Evolutionary conservation across 1,140 invertebrate species (phyloP), one percentile per base, ranked within the genome.

Genomic region (Penaeus chinensis): DNA sequence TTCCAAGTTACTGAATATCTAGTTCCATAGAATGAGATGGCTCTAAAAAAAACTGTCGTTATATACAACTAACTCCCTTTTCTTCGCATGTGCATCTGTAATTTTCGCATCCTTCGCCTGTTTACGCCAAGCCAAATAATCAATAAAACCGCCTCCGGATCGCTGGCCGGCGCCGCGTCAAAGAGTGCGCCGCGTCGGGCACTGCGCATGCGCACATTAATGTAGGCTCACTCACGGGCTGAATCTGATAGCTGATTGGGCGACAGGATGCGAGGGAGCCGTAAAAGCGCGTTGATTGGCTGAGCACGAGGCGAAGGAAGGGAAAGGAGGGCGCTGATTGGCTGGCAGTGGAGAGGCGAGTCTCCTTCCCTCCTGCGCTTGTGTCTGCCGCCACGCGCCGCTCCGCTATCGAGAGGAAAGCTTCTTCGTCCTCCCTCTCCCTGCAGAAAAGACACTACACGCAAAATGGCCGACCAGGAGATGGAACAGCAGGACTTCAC

Each of bases 401-500:
- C 61, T 13, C 62, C 76, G 71, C 77, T n/a, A 16, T 32, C 54
- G n/a, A 19, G 42, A 24, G 1, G 11, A 18, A 54, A 19, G 3
- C 77, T 85, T 63, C 32, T 27, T 24, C 42, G 37, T 61, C 62
- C 54, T 63, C 32, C 77, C 42, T 61, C 62, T 37, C 76, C 47
- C 77, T 24, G 47, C 60, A 66, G 71, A 47, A 65, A 16, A 47
- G 20, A 65, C 22, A 69, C 37, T 62, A n/a, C 27, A n/a, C 8
- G 47, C 47, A 54, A 54, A 54, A 87, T 87, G 85, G 85, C 85
- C n/a, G 85, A 87, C 60, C 85, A 87, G 79, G 79, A 87, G 71
- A 87, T 87, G 85, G 85, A 87, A 54, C 85, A 87, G 62, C 85
- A 87, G 69, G 85, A 87, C 69, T 87, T 87, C 80, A 87, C 85